Evolutionary conservation across 2,113 vertebrate genomes (phyloP).

Genomic region (Clinocottus analis): DNA sequence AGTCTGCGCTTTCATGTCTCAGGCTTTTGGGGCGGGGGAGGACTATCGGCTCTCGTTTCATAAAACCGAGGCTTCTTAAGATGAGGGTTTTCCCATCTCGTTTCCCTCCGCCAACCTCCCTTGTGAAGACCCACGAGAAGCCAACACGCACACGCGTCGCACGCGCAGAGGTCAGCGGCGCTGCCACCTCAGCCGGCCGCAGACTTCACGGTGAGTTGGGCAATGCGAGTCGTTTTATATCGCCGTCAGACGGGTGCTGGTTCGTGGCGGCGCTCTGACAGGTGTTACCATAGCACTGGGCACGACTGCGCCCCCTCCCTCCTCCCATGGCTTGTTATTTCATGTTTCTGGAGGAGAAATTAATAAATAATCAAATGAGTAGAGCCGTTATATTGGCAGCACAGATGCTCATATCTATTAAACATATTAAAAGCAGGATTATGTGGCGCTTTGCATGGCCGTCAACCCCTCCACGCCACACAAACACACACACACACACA

Average conservation of each 20-base stretch:
- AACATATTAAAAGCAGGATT: constrained; percentile 41
- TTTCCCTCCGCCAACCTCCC: constrained; percentile 9
- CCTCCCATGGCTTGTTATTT: constrained; percentile 6
- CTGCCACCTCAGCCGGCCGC: constrained; percentile 18
- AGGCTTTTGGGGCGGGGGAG: background rate
- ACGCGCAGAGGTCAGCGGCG: constrained; percentile 12
- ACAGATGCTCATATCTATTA: constrained; percentile 52
- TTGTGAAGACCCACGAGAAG: constrained; percentile 43
- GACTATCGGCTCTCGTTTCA: background rate
- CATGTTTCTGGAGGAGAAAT: background rate
- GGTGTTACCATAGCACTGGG: constrained; percentile 26
- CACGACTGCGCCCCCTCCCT: background rate
- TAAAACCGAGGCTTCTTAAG: constrained; percentile 28
- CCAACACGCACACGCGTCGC: constrained; percentile 33
- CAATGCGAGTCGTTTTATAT: background rate
- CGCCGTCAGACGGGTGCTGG: constrained; percentile 4
- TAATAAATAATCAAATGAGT: constrained; percentile 5
- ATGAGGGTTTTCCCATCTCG: too few relatives aligned
- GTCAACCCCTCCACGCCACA: too few relatives aligned
- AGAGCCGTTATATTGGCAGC: constrained; percentile 13
- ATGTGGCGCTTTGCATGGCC: constrained; percentile 2
- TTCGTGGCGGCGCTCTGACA: constrained; percentile 20
- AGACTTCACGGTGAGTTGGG: constrained; percentile 18
- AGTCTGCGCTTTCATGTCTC: constrained; percentile 18
- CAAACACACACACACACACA: too few relatives aligned